phyloP scores from a whole-genome alignment of 2,113 vertebrate species.

The Polyodon spathula region DNA sequence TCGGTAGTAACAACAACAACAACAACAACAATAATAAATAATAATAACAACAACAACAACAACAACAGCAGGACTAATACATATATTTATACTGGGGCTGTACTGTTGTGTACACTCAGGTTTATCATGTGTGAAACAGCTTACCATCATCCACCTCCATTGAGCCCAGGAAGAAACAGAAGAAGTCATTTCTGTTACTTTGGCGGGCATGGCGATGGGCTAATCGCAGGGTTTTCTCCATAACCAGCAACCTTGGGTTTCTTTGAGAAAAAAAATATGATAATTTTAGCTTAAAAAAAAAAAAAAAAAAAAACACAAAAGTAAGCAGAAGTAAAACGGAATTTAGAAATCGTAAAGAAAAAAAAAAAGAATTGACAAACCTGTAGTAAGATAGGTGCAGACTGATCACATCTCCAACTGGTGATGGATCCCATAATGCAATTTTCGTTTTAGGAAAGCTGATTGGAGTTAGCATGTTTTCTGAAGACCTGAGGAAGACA shows the following conservation, averaged over 20 bases:
- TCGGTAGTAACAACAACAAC: no score
- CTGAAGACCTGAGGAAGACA: conserved; percentile 37
- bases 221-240: conserved; percentile 79
- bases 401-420: conserved; percentile 59
- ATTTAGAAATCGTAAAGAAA: conserved; percentile 42
- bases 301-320: conserved; percentile 6
- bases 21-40: no score
- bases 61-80: neutral
- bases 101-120: neutral
- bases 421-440: conserved; percentile 75
- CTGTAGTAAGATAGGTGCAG: conserved; percentile 73
- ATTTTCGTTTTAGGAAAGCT: conserved; percentile 75
- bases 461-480: conserved; percentile 53
- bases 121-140: neutral
- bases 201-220: conserved; percentile 81
- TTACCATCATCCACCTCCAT: conserved; percentile 72
- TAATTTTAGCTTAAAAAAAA: neutral
- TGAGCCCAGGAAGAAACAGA: conserved; percentile 78
- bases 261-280: conserved; percentile 42
- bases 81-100: neutral
- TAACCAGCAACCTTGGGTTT: conserved; percentile 66
- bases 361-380: conserved; percentile 40
- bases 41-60: no score
- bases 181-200: conserved; percentile 52
- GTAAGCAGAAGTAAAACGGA: neutral